A percentile compares a stretch with the other conserved stretches of the same genome.
Evolutionary conservation across 2,113 vertebrate species (phyloP).

Genomic region (Peromyscus polionotus): DNA sequence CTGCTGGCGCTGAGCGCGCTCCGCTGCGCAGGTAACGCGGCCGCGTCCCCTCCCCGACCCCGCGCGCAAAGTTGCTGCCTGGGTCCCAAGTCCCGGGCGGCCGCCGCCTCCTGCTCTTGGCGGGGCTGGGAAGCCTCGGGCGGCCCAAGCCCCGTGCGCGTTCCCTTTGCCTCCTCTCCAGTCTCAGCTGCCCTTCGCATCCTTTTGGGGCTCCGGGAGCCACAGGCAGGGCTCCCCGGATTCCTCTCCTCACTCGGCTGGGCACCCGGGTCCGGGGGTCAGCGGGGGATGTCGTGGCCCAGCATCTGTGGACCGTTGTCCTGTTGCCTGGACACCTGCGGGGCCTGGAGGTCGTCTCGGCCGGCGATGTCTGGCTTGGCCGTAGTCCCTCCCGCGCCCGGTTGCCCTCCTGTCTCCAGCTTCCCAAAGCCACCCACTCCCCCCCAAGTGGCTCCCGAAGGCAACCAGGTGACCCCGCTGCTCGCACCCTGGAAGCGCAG

Average conservation of each 20-base stretch:
- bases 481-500: neutral
- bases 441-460: neutral
- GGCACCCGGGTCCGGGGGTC: neutral
- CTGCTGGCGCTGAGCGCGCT: slow-evolving; percentile 79
- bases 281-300: neutral
- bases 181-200: neutral
- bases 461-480: neutral
- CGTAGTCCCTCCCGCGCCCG: neutral
- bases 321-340: slow-evolving; percentile 20
- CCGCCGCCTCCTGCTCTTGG: slow-evolving; percentile 26
- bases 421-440: neutral
- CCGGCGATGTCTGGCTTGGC: neutral
- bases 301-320: neutral
- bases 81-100: slow-evolving; percentile 51
- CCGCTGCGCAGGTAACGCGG: slow-evolving; percentile 82
- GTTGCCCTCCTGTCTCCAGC: neutral
- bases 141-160: neutral
- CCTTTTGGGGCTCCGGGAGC: neutral
- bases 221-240: neutral
- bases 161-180: neutral
- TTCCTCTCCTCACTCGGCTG: neutral
- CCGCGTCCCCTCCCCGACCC: slow-evolving; percentile 58
- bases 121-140: slow-evolving; percentile 14
- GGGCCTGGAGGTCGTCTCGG: slow-evolving; percentile 1
- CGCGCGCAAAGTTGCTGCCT: slow-evolving; percentile 74